phyloP scores from a whole-genome alignment of 2,113 vertebrate genomes.

The Lepus americanus region DNA sequence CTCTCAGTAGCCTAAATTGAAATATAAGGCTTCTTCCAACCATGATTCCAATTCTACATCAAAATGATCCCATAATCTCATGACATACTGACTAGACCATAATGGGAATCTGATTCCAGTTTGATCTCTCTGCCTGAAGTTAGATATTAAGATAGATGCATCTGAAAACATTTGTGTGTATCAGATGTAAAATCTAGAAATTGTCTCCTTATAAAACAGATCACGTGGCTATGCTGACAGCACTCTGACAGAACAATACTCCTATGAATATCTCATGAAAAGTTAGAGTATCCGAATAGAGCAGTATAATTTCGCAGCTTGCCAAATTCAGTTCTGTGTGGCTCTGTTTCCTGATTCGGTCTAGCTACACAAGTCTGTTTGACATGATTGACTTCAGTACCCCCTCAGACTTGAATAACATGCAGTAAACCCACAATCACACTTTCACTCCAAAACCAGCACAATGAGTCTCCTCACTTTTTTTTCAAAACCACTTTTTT shows the following conservation, averaged over 20 bases:
- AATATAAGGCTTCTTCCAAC: neutral
- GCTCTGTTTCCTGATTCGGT: constrained; percentile 57
- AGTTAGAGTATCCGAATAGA: constrained; percentile 40
- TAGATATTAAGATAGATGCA: constrained; percentile 21
- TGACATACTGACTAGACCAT: neutral
- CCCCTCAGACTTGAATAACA: constrained; percentile 29
- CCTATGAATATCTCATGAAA: constrained; percentile 44
- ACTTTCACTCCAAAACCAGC: constrained; percentile 56
- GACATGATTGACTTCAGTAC: constrained; percentile 48
- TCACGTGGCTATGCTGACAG: constrained; percentile 36
- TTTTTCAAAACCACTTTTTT: constrained; percentile 54
- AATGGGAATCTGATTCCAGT: neutral
- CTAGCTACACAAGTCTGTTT: constrained; percentile 47
- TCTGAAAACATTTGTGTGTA: constrained; percentile 27
- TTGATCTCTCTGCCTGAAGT: neutral
- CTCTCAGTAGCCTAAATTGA: neutral
- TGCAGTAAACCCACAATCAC: constrained; percentile 39
- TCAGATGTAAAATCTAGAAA: neutral
- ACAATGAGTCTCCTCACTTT: constrained; percentile 13
- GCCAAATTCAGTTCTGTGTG: constrained; percentile 35
- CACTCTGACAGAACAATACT: constrained; percentile 25
- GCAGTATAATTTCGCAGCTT: constrained; percentile 10
- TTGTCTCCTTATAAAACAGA: constrained; percentile 19
- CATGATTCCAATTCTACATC: neutral
- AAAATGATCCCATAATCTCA: neutral